Percentiles rank a stretch among this genome's conserved stretches.
Evolutionary conservation across 2,113 vertebrate genomes (phyloP).

Genomic region (Mirounga angustirostris): DNA sequence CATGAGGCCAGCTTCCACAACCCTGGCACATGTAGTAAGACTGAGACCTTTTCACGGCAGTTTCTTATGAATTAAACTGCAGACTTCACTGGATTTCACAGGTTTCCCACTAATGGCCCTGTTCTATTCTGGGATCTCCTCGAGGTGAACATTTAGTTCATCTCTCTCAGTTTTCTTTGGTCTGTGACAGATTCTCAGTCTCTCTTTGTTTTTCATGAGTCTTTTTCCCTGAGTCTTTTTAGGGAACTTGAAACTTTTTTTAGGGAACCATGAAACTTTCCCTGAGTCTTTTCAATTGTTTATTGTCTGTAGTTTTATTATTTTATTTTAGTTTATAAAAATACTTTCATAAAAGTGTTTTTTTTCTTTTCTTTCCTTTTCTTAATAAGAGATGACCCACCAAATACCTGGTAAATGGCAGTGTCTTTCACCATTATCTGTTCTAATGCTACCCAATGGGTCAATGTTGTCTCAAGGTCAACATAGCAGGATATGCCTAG

Average conservation of each 20-base stretch:
- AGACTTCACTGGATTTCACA: background rate
- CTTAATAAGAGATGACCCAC: background rate
- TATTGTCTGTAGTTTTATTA: background rate
- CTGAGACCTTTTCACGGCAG: fast-evolving
- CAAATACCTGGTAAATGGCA: too few relatives aligned
- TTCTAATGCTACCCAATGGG: background rate
- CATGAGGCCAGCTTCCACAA: fast-evolving
- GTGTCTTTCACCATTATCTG: background rate
- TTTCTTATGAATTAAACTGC: background rate
- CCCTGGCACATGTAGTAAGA: fast-evolving
- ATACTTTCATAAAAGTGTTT: background rate
- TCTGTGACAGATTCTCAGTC: background rate
- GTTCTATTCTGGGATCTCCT: background rate
- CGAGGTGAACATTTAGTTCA: fast-evolving
- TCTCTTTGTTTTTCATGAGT: background rate
- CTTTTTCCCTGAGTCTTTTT: too few relatives aligned
- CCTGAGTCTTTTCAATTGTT: background rate
- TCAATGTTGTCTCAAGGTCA: background rate
- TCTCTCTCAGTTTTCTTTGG: background rate
- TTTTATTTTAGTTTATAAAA: background rate
- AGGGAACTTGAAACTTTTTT: too few relatives aligned
- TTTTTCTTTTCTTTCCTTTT: too few relatives aligned
- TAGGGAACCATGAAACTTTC: too few relatives aligned
- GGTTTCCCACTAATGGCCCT: background rate
- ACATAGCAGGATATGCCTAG: fast-evolving